Conservation (phyloP, 2,888 invertebrate genomes). For the Brenthis hecate region DNA sequence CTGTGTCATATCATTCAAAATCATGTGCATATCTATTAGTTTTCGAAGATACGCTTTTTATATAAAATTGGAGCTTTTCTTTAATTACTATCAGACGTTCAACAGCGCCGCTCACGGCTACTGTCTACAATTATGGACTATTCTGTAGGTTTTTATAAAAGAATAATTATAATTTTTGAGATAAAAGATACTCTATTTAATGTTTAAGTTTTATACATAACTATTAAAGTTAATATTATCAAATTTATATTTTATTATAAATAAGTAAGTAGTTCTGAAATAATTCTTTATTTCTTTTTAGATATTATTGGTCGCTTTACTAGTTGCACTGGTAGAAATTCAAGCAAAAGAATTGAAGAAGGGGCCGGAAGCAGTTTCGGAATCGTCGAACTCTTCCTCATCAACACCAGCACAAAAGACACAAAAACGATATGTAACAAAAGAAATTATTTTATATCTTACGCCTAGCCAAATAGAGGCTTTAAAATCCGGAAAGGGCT, state of each 20-base stretch:
- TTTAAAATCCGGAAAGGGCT: slow-evolving; percentile 50
- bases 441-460: slow-evolving; percentile 64
- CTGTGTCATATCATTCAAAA: slow-evolving; percentile 20
- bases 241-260: background rate
- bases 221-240: background rate
- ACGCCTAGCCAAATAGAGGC: slow-evolving; percentile 64
- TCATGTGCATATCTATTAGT: background rate
- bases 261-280: background rate
- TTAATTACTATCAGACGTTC: slow-evolving; percentile 37
- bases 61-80: slow-evolving; percentile 29
- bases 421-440: slow-evolving; percentile 49
- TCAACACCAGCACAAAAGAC: slow-evolving; percentile 34
- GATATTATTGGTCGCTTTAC: slow-evolving; percentile 48
- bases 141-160: background rate
- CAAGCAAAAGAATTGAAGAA: slow-evolving; percentile 49
- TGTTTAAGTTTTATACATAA: background rate
- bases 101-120: slow-evolving; percentile 38
- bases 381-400: slow-evolving; percentile 39
- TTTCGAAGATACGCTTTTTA: slow-evolving; percentile 11
- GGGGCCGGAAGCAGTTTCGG: slow-evolving; percentile 53
- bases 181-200: background rate
- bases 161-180: background rate
- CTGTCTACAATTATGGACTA: background rate
- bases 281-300: slow-evolving; percentile 46
- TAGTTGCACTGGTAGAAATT: slow-evolving; percentile 48